Evolutionary conservation across 1,140 invertebrate genomes (phyloP).

Genomic region (Solen grandis): DNA sequence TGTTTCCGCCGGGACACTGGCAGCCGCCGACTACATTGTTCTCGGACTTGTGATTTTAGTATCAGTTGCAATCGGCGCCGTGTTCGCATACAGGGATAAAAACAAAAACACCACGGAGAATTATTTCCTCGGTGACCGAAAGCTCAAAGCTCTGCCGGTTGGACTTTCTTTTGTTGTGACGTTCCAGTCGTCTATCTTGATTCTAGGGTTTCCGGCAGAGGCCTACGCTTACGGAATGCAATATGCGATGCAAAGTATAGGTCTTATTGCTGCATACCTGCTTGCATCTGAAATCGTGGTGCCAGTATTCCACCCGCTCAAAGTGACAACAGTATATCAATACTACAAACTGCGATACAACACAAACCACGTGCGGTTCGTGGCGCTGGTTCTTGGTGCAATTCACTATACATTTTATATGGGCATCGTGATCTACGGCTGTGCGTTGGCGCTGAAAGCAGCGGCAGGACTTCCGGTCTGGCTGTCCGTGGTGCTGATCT

Average conservation of each 20-base stretch:
- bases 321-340: not conserved
- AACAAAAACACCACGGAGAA: not conserved
- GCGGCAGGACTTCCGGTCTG: slow-evolving; percentile 9
- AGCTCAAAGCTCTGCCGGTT: not conserved
- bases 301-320: slow-evolving; percentile 10
- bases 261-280: not conserved
- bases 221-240: not conserved
- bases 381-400: not conserved
- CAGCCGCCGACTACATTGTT: not conserved
- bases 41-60: not conserved
- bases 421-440: not conserved
- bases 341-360: too few species aligned
- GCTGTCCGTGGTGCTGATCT: not conserved
- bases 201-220: slow-evolving; percentile 2
- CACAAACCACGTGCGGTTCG: not conserved
- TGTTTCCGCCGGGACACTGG: too few species aligned
- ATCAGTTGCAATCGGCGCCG: not conserved
- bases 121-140: slow-evolving; percentile 6
- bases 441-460: not conserved
- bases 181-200: not conserved
- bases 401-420: slow-evolving; percentile 17
- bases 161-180: not conserved
- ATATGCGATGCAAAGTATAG: not conserved
- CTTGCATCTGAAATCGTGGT: not conserved
- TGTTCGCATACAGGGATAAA: slow-evolving; percentile 5